phyloP scores from a whole-genome alignment of 2,888 invertebrate species.

The Drosophila testacea region DNA sequence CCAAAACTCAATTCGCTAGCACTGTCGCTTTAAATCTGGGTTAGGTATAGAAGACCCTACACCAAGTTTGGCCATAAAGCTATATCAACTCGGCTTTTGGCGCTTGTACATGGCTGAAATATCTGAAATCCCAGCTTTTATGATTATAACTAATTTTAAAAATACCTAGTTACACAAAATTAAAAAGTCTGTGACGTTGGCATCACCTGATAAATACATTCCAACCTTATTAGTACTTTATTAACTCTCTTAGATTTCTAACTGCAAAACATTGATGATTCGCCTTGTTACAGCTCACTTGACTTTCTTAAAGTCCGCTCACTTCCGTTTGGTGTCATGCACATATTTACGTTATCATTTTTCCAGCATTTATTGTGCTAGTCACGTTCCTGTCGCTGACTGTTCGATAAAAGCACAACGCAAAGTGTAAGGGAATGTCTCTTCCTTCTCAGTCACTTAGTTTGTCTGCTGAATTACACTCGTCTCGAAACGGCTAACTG shows the following conservation, averaged over 20 bases:
- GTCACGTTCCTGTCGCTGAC: conserved; percentile 66
- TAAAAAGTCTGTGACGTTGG: background rate
- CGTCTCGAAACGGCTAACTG: background rate
- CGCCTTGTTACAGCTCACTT: background rate
- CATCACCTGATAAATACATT: background rate
- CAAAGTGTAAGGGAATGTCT: background rate
- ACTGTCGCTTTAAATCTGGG: too few species aligned
- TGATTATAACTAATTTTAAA: background rate
- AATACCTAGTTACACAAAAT: background rate
- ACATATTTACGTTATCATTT: conserved; percentile 71
- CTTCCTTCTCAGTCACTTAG: background rate
- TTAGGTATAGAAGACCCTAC: too few species aligned
- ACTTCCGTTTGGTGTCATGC: conserved; percentile 30
- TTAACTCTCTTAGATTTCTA: background rate
- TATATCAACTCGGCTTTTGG: too few species aligned
- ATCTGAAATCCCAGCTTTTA: too few species aligned
- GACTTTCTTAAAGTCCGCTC: background rate
- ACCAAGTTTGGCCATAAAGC: too few species aligned
- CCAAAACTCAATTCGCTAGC: too few species aligned
- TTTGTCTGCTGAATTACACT: background rate
- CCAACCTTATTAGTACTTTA: background rate
- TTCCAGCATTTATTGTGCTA: conserved; percentile 74
- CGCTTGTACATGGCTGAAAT: too few species aligned
- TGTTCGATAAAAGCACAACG: conserved; percentile 51
- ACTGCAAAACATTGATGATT: background rate